Conservation (phyloP, 2,888 invertebrate species). For the Flexamia atlantica region DNA sequence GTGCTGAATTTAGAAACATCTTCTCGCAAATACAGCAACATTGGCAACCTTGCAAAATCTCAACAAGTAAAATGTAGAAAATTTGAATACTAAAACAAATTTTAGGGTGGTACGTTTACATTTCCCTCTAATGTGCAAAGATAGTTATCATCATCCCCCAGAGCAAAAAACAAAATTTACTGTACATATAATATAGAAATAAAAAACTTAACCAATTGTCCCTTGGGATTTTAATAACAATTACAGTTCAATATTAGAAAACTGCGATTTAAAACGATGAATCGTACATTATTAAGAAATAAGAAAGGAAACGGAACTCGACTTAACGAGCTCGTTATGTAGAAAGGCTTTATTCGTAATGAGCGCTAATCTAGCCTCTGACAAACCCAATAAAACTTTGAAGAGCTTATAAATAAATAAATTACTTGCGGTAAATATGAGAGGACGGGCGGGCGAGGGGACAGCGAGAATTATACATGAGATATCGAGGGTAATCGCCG, state of each 20-base stretch:
- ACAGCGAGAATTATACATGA: conserved; percentile 7
- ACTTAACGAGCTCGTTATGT: conserved; percentile 5
- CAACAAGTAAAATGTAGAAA: too few relatives aligned
- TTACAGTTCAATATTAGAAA: not conserved
- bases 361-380: conserved; percentile 13
- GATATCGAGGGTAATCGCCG: not conserved
- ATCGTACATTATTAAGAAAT: not conserved
- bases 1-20: too few relatives aligned
- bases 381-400: conserved; percentile 17
- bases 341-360: not conserved
- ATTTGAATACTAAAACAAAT: too few relatives aligned
- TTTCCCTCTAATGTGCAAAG: too few relatives aligned
- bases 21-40: too few relatives aligned
- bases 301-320: not conserved
- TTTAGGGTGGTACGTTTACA: too few relatives aligned
- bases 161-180: too few relatives aligned
- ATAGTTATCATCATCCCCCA: too few relatives aligned
- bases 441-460: not conserved
- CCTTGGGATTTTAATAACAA: too few relatives aligned
- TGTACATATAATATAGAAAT: too few relatives aligned
- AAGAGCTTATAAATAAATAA: conserved; percentile 22
- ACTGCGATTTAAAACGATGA: not conserved
- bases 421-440: conserved; percentile 18
- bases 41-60: too few relatives aligned
- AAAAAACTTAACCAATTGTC: too few relatives aligned